Conservation (phyloP, 2,888 invertebrate species). For the Cephus runcator region DNA sequence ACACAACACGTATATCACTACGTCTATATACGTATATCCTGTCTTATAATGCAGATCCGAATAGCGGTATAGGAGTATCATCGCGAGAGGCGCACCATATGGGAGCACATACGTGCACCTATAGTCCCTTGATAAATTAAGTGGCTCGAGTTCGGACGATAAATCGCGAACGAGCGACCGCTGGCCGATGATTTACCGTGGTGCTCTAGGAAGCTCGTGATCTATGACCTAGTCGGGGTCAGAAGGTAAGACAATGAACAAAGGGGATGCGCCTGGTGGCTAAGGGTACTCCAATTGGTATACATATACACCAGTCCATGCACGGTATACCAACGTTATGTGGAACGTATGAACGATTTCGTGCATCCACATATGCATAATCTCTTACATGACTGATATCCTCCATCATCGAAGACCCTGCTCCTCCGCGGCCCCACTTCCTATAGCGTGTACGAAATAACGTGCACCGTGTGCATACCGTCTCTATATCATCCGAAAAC, state of each 20-base stretch:
- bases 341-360: background rate
- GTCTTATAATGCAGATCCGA: background rate
- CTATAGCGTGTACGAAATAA: background rate
- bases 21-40: background rate
- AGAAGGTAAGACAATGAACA: constrained; percentile 49
- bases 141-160: constrained; percentile 49
- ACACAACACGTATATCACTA: background rate
- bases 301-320: constrained; percentile 14
- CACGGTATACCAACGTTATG: background rate
- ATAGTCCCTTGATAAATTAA: constrained; percentile 47
- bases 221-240: constrained; percentile 37
- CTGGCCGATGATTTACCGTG: constrained; percentile 50
- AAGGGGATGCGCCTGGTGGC: constrained; percentile 22
- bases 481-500: background rate
- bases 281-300: background rate
- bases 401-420: background rate
- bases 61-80: background rate
- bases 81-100: constrained; percentile 22
- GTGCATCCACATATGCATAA: background rate
- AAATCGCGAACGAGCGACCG: constrained; percentile 48
- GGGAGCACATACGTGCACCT: constrained; percentile 20
- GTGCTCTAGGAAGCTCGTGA: constrained; percentile 45
- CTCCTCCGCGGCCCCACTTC: background rate
- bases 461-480: background rate
- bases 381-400: background rate